Evolutionary conservation across 30 jellyfish, hydroid and myxozoan species (phyloP).

Genomic region (Cassiopea andromeda): DNA sequence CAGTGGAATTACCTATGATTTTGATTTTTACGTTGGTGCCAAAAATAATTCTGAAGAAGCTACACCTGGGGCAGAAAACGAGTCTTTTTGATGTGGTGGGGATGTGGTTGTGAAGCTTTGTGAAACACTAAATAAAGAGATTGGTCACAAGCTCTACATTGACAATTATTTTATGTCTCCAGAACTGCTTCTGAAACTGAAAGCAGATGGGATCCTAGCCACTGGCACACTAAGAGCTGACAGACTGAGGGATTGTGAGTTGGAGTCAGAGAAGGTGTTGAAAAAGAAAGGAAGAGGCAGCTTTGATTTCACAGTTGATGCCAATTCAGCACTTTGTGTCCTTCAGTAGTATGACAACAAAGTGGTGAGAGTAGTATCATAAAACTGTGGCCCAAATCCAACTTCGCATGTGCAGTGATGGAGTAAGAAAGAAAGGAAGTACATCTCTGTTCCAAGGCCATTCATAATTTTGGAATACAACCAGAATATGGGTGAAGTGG

Average conservation of each 20-base stretch:
- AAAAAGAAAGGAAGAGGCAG: constrained; percentile 45
- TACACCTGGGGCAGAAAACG: neutral
- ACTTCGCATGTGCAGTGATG: constrained; percentile 29
- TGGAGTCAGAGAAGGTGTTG: constrained; percentile 25
- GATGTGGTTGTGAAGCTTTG: constrained; percentile 54
- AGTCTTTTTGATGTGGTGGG: constrained; percentile 42
- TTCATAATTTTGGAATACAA: constrained; percentile 43
- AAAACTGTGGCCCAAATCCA: constrained; percentile 44
- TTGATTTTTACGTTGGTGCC: neutral
- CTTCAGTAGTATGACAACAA: constrained; percentile 72
- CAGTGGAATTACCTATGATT: neutral
- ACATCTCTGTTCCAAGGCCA: neutral
- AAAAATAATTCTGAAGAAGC: neutral
- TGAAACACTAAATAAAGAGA: constrained; percentile 14
- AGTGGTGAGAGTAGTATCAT: constrained; percentile 48
- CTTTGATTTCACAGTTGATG: constrained; percentile 57
- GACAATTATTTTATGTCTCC: constrained; percentile 56
- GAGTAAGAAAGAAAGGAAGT: constrained; percentile 27
- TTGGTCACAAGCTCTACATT: constrained; percentile 51
- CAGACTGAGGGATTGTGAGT: constrained; percentile 33
- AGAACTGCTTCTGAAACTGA: constrained; percentile 42
- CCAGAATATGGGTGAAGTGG: constrained; percentile 39
- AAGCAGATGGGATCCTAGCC: constrained; percentile 15
- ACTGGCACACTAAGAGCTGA: constrained; percentile 52
- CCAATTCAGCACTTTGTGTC: constrained; percentile 61